Conservation (phyloP, 2,888 invertebrate genomes). For the Lathronympha strigana region DNA sequence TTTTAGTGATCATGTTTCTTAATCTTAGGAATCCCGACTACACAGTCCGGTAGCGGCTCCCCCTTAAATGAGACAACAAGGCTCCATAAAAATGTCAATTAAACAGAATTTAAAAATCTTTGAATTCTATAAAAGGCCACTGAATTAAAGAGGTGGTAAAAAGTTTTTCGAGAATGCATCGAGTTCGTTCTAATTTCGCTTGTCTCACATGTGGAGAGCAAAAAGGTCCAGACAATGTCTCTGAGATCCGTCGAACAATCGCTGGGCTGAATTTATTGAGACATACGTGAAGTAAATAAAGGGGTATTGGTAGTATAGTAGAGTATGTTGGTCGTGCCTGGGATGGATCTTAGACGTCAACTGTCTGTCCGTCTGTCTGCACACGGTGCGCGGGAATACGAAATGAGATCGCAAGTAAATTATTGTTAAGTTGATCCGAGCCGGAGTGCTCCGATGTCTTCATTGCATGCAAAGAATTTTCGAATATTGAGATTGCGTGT, state of each 20-base stretch:
- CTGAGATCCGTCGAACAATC: constrained; percentile 38
- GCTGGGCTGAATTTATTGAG: constrained; percentile 40
- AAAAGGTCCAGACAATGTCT: constrained; percentile 37
- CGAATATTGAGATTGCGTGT: neutral
- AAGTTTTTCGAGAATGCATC: constrained; percentile 31
- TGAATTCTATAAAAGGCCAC: constrained; percentile 19
- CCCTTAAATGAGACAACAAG: constrained; percentile 39
- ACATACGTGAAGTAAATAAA: constrained; percentile 40
- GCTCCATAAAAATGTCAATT: constrained; percentile 39
- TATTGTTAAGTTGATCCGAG: constrained; percentile 23
- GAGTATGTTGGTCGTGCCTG: constrained; percentile 50
- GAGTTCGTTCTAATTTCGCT: constrained; percentile 37
- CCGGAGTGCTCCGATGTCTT: constrained; percentile 14
- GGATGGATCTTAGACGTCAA: constrained; percentile 79
- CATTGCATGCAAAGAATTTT: constrained; percentile 8
- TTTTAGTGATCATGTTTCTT: constrained; percentile 62
- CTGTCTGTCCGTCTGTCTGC: constrained; percentile 66
- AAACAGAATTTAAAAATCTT: constrained; percentile 29
- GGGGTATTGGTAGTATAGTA: constrained; percentile 4
- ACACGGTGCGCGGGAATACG: constrained; percentile 53
- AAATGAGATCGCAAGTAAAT: constrained; percentile 33
- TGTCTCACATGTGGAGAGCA: constrained; percentile 32
- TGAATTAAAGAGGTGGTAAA: constrained; percentile 32
- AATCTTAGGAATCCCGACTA: constrained; percentile 78
- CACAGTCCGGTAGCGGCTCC: constrained; percentile 40